These are phyloP conservation scores for Perca fluviatilis DNA, from an alignment of 2,113 vertebrate species.

Conservation along the genomic window DNA sequence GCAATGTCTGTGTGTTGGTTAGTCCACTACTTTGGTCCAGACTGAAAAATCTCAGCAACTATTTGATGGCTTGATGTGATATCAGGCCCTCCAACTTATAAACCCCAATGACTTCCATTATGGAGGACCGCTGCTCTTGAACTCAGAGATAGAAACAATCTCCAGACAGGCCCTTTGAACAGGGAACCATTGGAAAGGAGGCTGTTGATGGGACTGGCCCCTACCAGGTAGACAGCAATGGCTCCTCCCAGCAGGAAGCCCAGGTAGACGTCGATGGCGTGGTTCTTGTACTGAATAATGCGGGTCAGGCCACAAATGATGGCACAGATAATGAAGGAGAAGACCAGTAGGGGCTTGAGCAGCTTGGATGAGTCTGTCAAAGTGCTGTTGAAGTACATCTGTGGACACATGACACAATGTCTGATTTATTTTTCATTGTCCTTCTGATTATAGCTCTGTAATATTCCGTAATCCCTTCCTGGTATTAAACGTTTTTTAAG, in stretches of 20 bases:
- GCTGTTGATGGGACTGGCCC: not conserved
- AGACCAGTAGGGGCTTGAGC: conserved; percentile 96
- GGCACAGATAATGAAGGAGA: conserved; percentile 96
- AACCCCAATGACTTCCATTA: not conserved
- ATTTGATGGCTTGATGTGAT: not conserved
- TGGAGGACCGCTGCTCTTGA: not conserved
- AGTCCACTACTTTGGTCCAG: not conserved
- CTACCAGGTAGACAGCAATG: conserved; percentile 96
- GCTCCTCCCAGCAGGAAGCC: conserved; percentile 96
- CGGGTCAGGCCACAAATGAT: conserved; percentile 97
- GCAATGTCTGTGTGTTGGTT: too few relatives aligned
- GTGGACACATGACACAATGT: conserved; percentile 65
- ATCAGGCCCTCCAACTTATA: not conserved
- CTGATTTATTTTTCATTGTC: not conserved
- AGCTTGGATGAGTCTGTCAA: conserved; percentile 97
- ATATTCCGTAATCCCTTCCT: not conserved
- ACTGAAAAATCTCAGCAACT: too few relatives aligned
- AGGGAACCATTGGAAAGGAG: not conserved
- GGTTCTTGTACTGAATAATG: conserved; percentile 99
- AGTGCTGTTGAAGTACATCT: conserved; percentile 99
- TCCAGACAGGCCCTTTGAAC: not conserved
- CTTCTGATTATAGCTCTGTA: not conserved
- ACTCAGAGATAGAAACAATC: not conserved
- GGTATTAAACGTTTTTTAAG: too few relatives aligned
- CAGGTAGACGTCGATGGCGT: conserved; percentile 96